Evolutionary conservation across 2,113 vertebrate genomes (phyloP), one percentile per base, ranked within the genome.

Genomic region (Boleophthalmus pectinirostris): DNA sequence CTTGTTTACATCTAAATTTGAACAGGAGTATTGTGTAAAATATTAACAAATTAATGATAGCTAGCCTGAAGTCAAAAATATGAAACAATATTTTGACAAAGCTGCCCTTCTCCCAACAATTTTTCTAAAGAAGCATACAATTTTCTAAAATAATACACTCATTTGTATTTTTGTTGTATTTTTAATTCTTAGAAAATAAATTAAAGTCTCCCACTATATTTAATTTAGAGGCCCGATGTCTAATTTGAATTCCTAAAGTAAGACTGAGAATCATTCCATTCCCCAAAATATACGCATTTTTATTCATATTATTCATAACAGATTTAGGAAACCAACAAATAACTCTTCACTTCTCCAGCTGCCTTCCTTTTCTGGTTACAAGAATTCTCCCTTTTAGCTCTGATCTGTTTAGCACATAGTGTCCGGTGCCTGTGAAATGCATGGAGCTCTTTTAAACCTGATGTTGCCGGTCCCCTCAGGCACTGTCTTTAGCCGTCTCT

Each of bases 401-500:
- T 70, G 76, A 64, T 85, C 24, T 54, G 33, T 75, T 76, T 83
- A 81, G 54, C 78, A 76, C 71, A 77, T 58, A 64, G 9, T 15
- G 29, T 66, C 71, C 67, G 77, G 21, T 23, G 23, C 61, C 64
- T 77, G 47, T 73, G 69, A 75, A 72, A 84, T 65, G 58, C 69
- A 13, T 68, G 65, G 29, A 60, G 33, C 38, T 83, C 78, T 80
- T 81, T 74, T 68, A 81, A 73, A 65, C 65, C 66, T 66, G 5
- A n/a, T 24, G 45, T 54, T 46, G 58, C 80, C 83, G 35, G 45
- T 82, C 64, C 82, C 78, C 78, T 74, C 60, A 61, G 85, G 83
- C 83, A 29, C 43, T 24, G 60, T n/a, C 69, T 78, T 71, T 70
- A 66, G 43, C 64, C 54, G 57, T 49, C 70, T 53, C 51, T 33